Conservation (phyloP, 2,888 invertebrate genomes). For the Netelia inedita region DNA sequence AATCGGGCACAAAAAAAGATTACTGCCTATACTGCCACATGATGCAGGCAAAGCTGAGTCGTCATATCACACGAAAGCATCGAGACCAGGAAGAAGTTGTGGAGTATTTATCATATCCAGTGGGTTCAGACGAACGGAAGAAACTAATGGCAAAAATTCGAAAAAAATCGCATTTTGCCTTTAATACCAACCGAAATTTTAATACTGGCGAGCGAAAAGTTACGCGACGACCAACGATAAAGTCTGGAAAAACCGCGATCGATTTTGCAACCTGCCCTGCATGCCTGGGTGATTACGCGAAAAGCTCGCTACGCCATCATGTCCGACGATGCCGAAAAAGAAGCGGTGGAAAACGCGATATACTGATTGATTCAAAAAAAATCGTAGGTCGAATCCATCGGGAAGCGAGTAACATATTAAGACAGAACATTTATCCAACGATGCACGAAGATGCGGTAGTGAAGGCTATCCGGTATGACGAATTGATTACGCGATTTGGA, state of each 20-base stretch:
- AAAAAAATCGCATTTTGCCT: slow-evolving; percentile 38
- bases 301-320: slow-evolving; percentile 47
- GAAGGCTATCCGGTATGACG: slow-evolving; percentile 47
- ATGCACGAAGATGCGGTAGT: slow-evolving; percentile 45
- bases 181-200: slow-evolving; percentile 16
- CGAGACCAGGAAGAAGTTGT: slow-evolving; percentile 33
- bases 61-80: slow-evolving; percentile 47
- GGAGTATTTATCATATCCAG: slow-evolving; percentile 8
- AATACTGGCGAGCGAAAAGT: slow-evolving; percentile 48
- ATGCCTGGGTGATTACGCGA: slow-evolving; percentile 44
- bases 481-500: slow-evolving; percentile 42
- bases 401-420: slow-evolving; percentile 14
- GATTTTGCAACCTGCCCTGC: slow-evolving; percentile 45
- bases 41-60: slow-evolving; percentile 49
- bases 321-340: not conserved
- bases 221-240: slow-evolving; percentile 29
- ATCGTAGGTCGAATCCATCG: slow-evolving; percentile 39
- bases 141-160: slow-evolving; percentile 40
- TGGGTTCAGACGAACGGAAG: slow-evolving; percentile 31
- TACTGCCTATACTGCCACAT: slow-evolving; percentile 54
- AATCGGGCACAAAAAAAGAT: slow-evolving; percentile 44
- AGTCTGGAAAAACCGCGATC: slow-evolving; percentile 22
- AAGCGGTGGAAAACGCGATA: not conserved
- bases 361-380: slow-evolving; percentile 13
- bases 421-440: slow-evolving; percentile 40